These are phyloP conservation scores for Exaiptasia diaphana DNA, from an alignment of 64 coral and sea anemone species.

Conservation along the genomic window DNA sequence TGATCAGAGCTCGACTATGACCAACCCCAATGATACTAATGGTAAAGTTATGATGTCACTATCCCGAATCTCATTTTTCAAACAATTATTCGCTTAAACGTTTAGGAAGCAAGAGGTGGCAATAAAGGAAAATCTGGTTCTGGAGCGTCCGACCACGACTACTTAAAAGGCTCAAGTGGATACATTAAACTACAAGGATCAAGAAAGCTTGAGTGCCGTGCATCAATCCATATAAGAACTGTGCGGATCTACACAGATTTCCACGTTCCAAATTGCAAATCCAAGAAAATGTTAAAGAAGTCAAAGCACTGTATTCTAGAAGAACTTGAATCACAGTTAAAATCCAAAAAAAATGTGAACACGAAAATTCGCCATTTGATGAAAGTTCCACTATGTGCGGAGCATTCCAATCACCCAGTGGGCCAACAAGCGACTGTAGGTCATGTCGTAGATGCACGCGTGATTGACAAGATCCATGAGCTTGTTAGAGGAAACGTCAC, in stretches of 20 bases:
- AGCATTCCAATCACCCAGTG: background rate
- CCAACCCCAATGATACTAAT: too few species aligned
- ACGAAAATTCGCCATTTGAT: conserved; percentile 5
- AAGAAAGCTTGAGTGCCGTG: conserved; percentile 32
- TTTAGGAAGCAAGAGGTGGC: conserved; percentile 35
- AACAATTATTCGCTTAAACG: background rate
- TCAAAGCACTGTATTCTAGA: conserved; percentile 1
- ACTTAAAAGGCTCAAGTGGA: background rate
- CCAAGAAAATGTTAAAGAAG: conserved; percentile 6
- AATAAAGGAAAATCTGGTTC: background rate
- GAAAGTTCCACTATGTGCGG: conserved; percentile 3
- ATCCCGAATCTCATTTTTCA: too few species aligned
- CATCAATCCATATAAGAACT: conserved; percentile 3
- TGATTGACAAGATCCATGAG: conserved; percentile 29
- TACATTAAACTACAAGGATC: conserved; percentile 38
- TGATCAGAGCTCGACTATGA: too few species aligned
- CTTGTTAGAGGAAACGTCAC: conserved; percentile 14
- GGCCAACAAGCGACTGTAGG: conserved; percentile 6
- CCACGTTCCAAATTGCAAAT: background rate
- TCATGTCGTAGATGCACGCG: background rate
- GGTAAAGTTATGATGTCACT: too few species aligned
- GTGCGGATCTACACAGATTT: background rate
- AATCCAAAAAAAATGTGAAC: background rate
- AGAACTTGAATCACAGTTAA: background rate
- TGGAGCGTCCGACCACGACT: conserved; percentile 9